These are phyloP conservation scores for Poeciliopsis paucimaculata DNA, from an alignment of 2,797 vertebrate genomes.

Conservation along the genomic window DNA sequence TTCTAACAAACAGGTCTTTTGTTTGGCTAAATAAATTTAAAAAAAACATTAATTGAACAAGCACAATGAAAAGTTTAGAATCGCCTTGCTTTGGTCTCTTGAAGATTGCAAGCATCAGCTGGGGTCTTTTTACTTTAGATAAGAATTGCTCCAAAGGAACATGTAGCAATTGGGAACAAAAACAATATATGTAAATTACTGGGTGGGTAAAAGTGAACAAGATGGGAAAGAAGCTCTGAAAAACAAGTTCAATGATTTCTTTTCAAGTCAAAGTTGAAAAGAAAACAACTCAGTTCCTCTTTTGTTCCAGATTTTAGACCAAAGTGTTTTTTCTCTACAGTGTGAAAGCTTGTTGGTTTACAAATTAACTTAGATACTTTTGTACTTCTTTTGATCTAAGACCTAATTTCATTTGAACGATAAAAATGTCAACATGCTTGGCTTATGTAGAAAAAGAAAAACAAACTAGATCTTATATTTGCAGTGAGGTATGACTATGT, in stretches of 20 bases:
- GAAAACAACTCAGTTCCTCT: background rate
- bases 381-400: background rate
- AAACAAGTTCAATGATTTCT: background rate
- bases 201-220: background rate
- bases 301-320: background rate
- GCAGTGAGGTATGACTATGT: background rate
- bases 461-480: background rate
- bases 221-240: background rate
- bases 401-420: background rate
- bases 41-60: background rate
- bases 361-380: background rate
- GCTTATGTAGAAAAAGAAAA: background rate
- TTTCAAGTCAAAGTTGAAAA: background rate
- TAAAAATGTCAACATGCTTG: background rate
- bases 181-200: background rate
- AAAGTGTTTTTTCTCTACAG: background rate
- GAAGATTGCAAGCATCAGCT: background rate
- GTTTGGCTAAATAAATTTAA: background rate
- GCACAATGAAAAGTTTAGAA: background rate
- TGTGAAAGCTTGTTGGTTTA: background rate
- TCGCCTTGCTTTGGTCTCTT: background rate
- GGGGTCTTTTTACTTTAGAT: background rate
- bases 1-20: background rate
- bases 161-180: background rate
- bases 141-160: background rate